Base-by-base conservation (phyloP, 2,888 invertebrate species). In the Leptinotarsa rubiginosa region DNA sequence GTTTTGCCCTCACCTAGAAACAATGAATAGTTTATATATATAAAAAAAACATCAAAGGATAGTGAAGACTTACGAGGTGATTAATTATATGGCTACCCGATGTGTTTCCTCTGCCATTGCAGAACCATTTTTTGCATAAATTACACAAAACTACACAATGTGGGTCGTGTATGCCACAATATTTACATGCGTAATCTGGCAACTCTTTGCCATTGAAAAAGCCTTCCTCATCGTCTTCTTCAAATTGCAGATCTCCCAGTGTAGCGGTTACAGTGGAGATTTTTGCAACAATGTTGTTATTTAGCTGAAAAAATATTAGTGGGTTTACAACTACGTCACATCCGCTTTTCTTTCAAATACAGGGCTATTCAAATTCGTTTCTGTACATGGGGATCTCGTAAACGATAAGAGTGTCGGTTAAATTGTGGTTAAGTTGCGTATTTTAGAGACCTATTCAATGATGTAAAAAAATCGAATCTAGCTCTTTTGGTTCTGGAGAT, bases 101-200 rank as follows among this genome's bases (percentile, higher is more conserved):
- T 1, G 98, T 98, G 86, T 97, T 98, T 18, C 99, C 99, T 74
- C 98, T 92, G 1, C 98, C 99, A 90, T 99, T 99, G 88, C 99
- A 99, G 87, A 99, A 99, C 99, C 99, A 99, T 87, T 99, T 98
- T 87, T 97, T 97, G 87, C 99, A 99, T 76, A 96, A 92, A 87
- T 98, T 98, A 89, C 99, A 99, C 94, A 97, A 96, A 72, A 99
- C 98, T 56, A 99, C 99, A 83, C 97, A 97, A 79, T 96, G 93
- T 0, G 97, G 98, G 86, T 99, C 98, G 87, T 98, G 98, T 79
- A 99, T 98, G 66, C 99, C 99, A 88, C 99, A 99, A 87, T 99
- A 99, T 87, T 98, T 97, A 91, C 99, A 99, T 0, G 99, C 99
- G 90, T 98, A 97, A 80, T 95, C 94, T 1, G 99, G 98, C 77